These are phyloP conservation scores for Apamea monoglypha DNA, from an alignment of 2,888 invertebrate species.

Conservation along the genomic window DNA sequence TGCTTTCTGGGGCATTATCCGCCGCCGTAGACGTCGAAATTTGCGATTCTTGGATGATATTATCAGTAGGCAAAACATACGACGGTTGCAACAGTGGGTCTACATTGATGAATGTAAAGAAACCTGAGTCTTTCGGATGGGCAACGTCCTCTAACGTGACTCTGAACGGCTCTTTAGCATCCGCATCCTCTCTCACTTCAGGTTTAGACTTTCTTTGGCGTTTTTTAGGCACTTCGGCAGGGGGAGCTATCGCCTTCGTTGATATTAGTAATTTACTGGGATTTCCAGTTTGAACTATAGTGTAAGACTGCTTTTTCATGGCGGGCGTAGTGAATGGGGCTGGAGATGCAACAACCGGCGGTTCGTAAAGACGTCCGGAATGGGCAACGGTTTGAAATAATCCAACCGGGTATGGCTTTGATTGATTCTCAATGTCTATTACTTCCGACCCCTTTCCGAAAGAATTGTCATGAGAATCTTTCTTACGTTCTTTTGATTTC, in stretches of 20 bases:
- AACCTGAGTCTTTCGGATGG: constrained; percentile 77
- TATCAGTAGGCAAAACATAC: constrained; percentile 85
- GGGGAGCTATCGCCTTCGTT: constrained; percentile 77
- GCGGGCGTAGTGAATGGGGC: constrained; percentile 80
- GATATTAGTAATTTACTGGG: constrained; percentile 87
- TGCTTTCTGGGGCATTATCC: constrained; percentile 64
- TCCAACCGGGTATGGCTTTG: constrained; percentile 85
- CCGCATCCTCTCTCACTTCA: constrained; percentile 53
- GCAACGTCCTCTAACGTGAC: constrained; percentile 77
- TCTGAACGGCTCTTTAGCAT: constrained; percentile 73
- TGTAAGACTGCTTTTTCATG: constrained; percentile 86
- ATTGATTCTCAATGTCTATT: constrained; percentile 69
- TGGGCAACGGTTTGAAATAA: constrained; percentile 81
- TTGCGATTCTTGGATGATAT: constrained; percentile 87
- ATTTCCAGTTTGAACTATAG: constrained; percentile 85
- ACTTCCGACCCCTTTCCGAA: constrained; percentile 58
- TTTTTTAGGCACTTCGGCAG: constrained; percentile 76
- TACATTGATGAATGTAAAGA: constrained; percentile 87
- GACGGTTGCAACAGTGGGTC: constrained; percentile 85
- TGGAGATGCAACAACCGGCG: constrained; percentile 57
- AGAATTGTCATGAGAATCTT: constrained; percentile 37
- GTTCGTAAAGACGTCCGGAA: constrained; percentile 64
- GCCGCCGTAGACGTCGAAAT: constrained; percentile 82
- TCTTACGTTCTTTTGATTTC: constrained; percentile 45
- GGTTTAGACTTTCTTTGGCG: constrained; percentile 72